phyloP scores from a whole-genome alignment of 2,113 vertebrate species.

The Hyperoodon ampullatus region DNA sequence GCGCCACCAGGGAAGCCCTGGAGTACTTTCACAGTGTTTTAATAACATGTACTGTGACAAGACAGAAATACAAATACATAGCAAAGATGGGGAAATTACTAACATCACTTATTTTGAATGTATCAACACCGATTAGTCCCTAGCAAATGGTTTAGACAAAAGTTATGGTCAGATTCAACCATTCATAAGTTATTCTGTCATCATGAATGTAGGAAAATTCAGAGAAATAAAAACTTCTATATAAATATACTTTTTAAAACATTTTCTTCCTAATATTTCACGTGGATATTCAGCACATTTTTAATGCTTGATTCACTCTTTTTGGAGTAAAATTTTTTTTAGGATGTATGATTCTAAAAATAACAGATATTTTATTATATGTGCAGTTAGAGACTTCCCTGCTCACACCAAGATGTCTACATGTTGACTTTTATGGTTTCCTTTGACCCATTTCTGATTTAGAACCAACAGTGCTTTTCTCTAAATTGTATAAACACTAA shows the following conservation, averaged over 20 bases:
- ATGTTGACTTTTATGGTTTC: neutral
- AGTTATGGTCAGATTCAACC: neutral
- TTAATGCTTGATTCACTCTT: neutral
- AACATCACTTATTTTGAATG: neutral
- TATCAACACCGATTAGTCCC: neutral
- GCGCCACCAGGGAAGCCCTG: neutral
- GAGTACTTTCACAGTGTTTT: neutral
- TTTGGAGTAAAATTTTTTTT: neutral
- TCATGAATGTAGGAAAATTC: neutral
- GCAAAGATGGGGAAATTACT: neutral
- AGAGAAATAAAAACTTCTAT: neutral
- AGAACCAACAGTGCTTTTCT: neutral
- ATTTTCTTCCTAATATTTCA: neutral
- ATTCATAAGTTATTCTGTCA: neutral
- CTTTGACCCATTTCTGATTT: neutral
- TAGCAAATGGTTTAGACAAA: neutral
- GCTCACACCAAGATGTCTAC: neutral
- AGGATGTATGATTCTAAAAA: neutral
- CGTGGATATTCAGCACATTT: neutral
- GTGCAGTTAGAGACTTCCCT: neutral
- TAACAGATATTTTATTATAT: neutral
- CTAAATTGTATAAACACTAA: neutral
- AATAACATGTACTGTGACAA: neutral
- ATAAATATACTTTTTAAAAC: neutral
- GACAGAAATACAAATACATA: neutral